Base-by-base conservation (phyloP, 2,113 vertebrate species). In the Seriola aureovittata region DNA sequence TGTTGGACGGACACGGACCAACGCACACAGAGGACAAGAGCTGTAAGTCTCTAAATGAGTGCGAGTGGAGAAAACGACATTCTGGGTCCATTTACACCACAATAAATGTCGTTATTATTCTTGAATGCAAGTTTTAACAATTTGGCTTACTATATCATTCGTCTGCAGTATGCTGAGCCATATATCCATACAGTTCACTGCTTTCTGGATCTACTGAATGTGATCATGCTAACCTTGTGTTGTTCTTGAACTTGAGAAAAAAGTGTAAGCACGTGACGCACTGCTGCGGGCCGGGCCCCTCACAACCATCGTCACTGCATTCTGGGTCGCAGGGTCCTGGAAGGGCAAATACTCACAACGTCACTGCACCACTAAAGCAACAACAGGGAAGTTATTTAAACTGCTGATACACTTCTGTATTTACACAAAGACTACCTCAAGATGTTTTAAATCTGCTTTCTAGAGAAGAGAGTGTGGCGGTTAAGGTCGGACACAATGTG, bases 201-300 rank as follows among this genome's bases (percentile, higher is more conserved):
- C 23, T 32, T 6, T 70, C 52, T n/a, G 67, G 16, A 48, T 81
- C 3, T 8, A 3, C 63, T 25, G 52, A 38, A 54, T 74, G 80
- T 38, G n/a, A 64, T 55, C 25, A 70, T 36, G 48, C 85, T 68
- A 55, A 99, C 98, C 98, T 95, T 85, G 97, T 98, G 80, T 96
- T 97, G 85, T 99, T 99, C 93, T 97, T 99, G 90, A 97, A 96
- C 94, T 98, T 99, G 89, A 99, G 96, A 89, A 97, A 97, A 90
- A 97, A 97, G 87, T 98, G 96, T 42, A 97, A 89, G 84, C 98
- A 99, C 80, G 97, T 97, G 92, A 93, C 95, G 89, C 98, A 99
- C 73, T 98, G 97, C 85, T 98, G 96, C 21, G 97, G 96, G 87
- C 96, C 93, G 3, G 97, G 98, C 9, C 97, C 98, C 29, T 97